Base-by-base conservation (phyloP, 1,140 invertebrate species). In the Bombyx mori region DNA sequence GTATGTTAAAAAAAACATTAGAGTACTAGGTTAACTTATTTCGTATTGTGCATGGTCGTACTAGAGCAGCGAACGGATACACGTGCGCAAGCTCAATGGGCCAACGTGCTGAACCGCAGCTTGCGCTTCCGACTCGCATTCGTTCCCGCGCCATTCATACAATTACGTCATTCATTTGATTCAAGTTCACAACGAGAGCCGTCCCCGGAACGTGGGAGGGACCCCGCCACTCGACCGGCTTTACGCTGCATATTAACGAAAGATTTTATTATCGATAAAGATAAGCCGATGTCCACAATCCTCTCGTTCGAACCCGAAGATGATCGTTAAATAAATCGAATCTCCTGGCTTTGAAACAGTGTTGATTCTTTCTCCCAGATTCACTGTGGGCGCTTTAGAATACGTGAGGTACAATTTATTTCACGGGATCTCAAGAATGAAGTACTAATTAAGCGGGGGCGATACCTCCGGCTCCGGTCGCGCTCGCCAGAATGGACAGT, bases 121-220 rank as follows among this genome's bases (percentile, higher is more conserved):
- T 67, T 70, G 74, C 71, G 75, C 77, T 79, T 83, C 79, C 79
- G 79, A 79, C 72, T 79, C 79, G 68, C 77, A 82, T 79, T 78
- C 75, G 78, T 79, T 76, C 77, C 75, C 73, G 71, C 79, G 75
- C 77, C 82, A 85, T 85, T 85, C 82, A 85, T 85, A 81, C 71
- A 79, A 77, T 71, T 72, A 73, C 73, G 71, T 80, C 81, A 84
- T 82, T 84, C 78, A 83, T 81, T 81, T 83, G 79, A 81, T 82
- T 85, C 82, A 80, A 85, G 79, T 83, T 79, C 77, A 85, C 77
- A 82, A 85, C 73, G 64, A 77, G 65, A 69, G 65, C 70, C 65
- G 66, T 52, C 67, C 58, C 62, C 66, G 69, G 70, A 63, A 75
- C 76, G 79, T 82, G 71, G 78, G 78, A 73, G 73, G 69, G 60